Conservation (phyloP, 2,113 vertebrate species). For the Apistogramma diplotaenia region DNA sequence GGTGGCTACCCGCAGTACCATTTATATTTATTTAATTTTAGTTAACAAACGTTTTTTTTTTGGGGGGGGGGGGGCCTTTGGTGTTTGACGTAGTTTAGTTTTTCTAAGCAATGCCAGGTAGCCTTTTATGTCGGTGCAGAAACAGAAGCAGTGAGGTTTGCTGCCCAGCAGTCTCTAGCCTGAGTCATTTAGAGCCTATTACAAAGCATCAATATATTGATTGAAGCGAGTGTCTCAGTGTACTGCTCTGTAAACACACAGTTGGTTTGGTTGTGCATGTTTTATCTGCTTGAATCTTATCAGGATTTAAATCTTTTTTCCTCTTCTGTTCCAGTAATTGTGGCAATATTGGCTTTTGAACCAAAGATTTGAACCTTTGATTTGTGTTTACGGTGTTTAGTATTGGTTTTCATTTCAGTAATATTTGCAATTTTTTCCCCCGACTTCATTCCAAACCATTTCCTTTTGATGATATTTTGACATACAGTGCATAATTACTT, state of each 20-base stretch:
- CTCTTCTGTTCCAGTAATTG: conserved; percentile 37
- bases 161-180: conserved; percentile 62
- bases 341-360: conserved; percentile 5
- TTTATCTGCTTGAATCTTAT: conserved; percentile 72
- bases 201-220: conserved; percentile 76
- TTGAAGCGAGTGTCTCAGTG: conserved; percentile 66
- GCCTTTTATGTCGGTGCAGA: conserved; percentile 15
- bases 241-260: conserved; percentile 71
- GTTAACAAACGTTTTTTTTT: background rate
- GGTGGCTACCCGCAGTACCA: too few species aligned
- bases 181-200: conserved; percentile 76
- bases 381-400: background rate
- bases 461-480: background rate
- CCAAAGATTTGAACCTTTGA: background rate
- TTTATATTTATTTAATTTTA: background rate
- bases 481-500: background rate
- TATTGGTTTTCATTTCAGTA: background rate
- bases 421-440: background rate
- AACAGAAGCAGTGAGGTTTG: conserved; percentile 36
- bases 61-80: background rate
- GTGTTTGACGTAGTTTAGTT: background rate
- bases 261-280: conserved; percentile 57
- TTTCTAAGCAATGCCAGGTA: background rate
- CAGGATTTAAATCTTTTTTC: conserved; percentile 60
- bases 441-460: background rate